Evolutionary conservation across 2,113 vertebrate species (phyloP), one percentile per base, ranked within the genome.

Genomic region (Pterocles burchelli): DNA sequence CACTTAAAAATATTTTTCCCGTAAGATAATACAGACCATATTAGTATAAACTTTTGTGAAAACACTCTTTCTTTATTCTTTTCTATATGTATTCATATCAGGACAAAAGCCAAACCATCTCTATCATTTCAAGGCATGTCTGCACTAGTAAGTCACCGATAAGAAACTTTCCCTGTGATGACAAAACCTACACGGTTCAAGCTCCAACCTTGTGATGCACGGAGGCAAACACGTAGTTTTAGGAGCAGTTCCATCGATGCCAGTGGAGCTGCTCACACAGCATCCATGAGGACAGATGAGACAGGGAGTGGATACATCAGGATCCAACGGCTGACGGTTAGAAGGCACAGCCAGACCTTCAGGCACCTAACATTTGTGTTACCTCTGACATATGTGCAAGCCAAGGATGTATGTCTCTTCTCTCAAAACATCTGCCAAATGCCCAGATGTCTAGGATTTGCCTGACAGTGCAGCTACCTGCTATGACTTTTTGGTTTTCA

Each of bases 401-500:
- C 7, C 34, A 74, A 52, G 46, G 36, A 68, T 8, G 7, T 0
- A 0, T 10, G 22, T 20, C 4, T 2, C 24, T 80, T 20, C 33
- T 59, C 33, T 41, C 48, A 74, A 67, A 74, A n/a, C 18, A 84
- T 25, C 11, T 57, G 38, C 13, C 45, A 68, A 57, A 65, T 29
- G 14, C 48, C 26, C 49, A 34, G 6, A 41, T 14, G 11, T 65
- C 36, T 34, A 68, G 33, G n/a, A 45, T 45, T 38, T 71, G 70
- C 31, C 17, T 58, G 49, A 61, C 9, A 12, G n/a, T 26, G 25
- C 31, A 79, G 15, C 7, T 52, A 48, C 15, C 31, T 72, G 11
- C 38, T 67, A 17, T 6, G 7, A 43, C 7, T 29, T 63, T 34
- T 24, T 11, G 1, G 9, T 66, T 88, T 72, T 79, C 43, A 70